Conservation (phyloP, 2,888 invertebrate species). For the Cheilosia grossa region DNA sequence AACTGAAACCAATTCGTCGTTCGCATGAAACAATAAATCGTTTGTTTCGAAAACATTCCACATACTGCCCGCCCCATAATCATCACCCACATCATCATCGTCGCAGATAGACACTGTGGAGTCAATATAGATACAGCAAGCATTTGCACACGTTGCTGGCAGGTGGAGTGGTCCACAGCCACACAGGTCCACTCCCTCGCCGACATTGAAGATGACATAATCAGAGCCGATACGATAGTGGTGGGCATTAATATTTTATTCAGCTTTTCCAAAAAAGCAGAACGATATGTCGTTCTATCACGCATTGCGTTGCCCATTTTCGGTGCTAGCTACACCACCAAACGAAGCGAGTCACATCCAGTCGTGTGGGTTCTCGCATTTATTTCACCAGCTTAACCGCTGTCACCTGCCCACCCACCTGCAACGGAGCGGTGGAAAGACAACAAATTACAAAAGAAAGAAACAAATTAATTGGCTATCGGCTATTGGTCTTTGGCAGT, state of each 20-base stretch:
- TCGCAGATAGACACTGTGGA: constrained; percentile 64
- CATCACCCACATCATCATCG: constrained; percentile 24
- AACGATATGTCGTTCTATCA: constrained; percentile 46
- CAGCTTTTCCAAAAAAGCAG: constrained; percentile 24
- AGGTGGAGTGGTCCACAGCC: constrained; percentile 20
- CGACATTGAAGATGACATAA: constrained; percentile 60
- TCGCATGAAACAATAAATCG: constrained; percentile 57
- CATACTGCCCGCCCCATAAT: not conserved
- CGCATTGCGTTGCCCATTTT: constrained; percentile 60
- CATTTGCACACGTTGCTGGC: constrained; percentile 41
- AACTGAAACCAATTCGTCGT: constrained; percentile 53
- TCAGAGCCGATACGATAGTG: constrained; percentile 9
- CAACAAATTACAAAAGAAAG: constrained; percentile 23
- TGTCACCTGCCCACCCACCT: constrained; percentile 73
- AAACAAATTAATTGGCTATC: constrained; percentile 49
- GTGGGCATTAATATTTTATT: constrained; percentile 48
- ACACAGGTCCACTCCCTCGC: constrained; percentile 17
- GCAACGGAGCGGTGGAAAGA: constrained; percentile 39
- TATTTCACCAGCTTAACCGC: constrained; percentile 61
- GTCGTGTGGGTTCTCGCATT: constrained; percentile 70
- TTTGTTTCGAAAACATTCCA: constrained; percentile 48
- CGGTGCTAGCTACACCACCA: constrained; percentile 22
- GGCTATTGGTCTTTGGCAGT: constrained; percentile 46
- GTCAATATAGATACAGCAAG: constrained; percentile 44
- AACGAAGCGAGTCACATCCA: constrained; percentile 52